phyloP scores from a whole-genome alignment of 2,113 vertebrate genomes.

The Bostrychus sinensis region DNA sequence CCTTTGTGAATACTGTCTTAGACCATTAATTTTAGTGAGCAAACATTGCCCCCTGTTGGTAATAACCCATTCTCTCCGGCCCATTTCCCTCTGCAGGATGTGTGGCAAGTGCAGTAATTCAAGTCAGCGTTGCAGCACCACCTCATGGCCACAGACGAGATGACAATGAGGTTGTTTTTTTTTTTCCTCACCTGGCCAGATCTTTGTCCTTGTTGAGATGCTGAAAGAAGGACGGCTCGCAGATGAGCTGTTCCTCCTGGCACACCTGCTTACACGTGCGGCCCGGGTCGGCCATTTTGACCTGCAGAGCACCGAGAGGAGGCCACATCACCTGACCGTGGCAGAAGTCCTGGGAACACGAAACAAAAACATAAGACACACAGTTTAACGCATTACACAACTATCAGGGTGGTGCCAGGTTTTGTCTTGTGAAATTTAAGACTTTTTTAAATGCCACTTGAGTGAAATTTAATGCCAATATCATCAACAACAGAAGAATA shows the following conservation, averaged over 20 bases:
- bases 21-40: background rate
- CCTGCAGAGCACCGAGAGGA: conserved; percentile 90
- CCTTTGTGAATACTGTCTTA: background rate
- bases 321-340: conserved; percentile 99
- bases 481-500: too few relatives aligned
- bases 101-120: background rate
- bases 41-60: conserved; percentile 31
- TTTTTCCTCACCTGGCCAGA: conserved; percentile 76
- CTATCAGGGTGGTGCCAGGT: too few relatives aligned
- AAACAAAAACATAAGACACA: background rate
- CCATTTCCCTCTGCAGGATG: background rate
- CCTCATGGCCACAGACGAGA: conserved; percentile 22
- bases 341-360: conserved; percentile 90
- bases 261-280: conserved; percentile 96
- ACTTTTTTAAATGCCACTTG: too few relatives aligned
- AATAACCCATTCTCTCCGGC: background rate
- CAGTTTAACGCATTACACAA: too few relatives aligned
- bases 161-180: too few relatives aligned
- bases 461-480: too few relatives aligned
- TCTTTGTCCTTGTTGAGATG: conserved; percentile 98
- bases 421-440: too few relatives aligned
- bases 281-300: conserved; percentile 88
- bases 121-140: conserved; percentile 21
- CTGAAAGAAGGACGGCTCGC: conserved; percentile 98
- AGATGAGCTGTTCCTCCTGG: conserved; percentile 97